phyloP scores from a whole-genome alignment of 2,797 vertebrate species.

The Acanthornis magna region DNA sequence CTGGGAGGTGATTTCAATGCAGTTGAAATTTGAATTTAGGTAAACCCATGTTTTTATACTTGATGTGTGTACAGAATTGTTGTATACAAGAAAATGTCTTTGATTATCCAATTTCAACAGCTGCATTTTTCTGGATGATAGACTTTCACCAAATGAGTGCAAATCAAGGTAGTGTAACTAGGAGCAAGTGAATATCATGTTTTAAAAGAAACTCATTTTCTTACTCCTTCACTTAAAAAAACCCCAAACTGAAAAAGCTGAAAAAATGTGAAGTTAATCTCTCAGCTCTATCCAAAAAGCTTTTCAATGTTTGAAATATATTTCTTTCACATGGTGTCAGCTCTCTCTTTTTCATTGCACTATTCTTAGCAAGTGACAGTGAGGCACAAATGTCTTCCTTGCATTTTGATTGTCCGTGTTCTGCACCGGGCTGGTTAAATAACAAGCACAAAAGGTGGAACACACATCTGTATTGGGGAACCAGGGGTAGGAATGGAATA shows the following conservation, averaged over 20 bases:
- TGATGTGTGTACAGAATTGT: neutral
- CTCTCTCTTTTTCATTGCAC: neutral
- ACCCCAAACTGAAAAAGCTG: neutral
- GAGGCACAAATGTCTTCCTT: neutral
- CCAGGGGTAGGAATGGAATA: neutral
- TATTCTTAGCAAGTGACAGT: neutral
- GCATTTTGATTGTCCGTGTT: neutral
- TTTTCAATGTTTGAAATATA: neutral
- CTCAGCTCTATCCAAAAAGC: neutral
- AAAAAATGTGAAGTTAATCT: neutral
- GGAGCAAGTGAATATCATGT: neutral
- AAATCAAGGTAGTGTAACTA: neutral
- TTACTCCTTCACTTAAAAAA: neutral
- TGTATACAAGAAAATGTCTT: neutral
- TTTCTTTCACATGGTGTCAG: neutral
- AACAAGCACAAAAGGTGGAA: neutral
- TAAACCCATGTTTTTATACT: accelerated
- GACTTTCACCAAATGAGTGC: neutral
- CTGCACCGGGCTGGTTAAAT: neutral
- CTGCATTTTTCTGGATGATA: neutral
- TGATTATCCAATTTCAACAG: neutral
- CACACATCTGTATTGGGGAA: neutral
- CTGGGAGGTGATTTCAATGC: neutral
- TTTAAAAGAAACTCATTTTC: neutral
- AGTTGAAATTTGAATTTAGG: neutral